Percentiles rank a stretch among this genome's conserved stretches.
These are phyloP conservation scores for Tribolium castaneum DNA, from an alignment of 1,140 invertebrate species.

Conservation along the genomic window DNA sequence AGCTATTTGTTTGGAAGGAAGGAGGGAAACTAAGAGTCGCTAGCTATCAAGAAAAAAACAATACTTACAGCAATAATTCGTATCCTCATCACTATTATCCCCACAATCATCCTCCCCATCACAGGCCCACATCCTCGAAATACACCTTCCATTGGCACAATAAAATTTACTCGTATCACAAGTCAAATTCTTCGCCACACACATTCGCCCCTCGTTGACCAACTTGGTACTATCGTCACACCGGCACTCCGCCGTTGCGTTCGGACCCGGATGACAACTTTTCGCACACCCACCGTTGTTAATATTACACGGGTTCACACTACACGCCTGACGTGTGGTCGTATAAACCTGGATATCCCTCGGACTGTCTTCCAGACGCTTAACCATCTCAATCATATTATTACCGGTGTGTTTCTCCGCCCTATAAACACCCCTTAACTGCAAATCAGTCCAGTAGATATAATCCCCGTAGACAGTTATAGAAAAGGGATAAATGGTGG, in stretches of 20 bases:
- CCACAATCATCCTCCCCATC: constrained; percentile 96
- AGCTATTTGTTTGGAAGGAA: too few species aligned
- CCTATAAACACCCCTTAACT: constrained; percentile 92
- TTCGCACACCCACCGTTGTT: constrained; percentile 97
- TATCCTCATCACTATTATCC: constrained; percentile 94
- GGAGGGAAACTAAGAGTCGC: too few species aligned
- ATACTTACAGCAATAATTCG: constrained; percentile 86
- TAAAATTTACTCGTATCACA: constrained; percentile 93
- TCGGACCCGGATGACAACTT: constrained; percentile 89
- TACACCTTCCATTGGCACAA: constrained; percentile 94
- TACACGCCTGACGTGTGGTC: constrained; percentile 81
- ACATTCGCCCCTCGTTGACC: constrained; percentile 94
- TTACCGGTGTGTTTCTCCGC: constrained; percentile 98
- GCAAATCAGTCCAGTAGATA: constrained; percentile 98
- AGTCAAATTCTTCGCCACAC: constrained; percentile 86
- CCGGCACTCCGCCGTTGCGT: constrained; percentile 86
- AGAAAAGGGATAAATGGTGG: constrained; percentile 96
- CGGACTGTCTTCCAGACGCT: constrained; percentile 89
- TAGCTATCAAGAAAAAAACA: too few species aligned
- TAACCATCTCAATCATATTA: constrained; percentile 94
- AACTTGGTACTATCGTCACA: constrained; percentile 88
- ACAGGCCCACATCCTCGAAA: constrained; percentile 95
- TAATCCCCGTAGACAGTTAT: constrained; percentile 92
- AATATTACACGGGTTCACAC: constrained; percentile 86
- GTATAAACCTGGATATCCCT: constrained; percentile 93